Conservation (phyloP, 2,113 vertebrate species). For the Pachyramphus minor region DNA sequence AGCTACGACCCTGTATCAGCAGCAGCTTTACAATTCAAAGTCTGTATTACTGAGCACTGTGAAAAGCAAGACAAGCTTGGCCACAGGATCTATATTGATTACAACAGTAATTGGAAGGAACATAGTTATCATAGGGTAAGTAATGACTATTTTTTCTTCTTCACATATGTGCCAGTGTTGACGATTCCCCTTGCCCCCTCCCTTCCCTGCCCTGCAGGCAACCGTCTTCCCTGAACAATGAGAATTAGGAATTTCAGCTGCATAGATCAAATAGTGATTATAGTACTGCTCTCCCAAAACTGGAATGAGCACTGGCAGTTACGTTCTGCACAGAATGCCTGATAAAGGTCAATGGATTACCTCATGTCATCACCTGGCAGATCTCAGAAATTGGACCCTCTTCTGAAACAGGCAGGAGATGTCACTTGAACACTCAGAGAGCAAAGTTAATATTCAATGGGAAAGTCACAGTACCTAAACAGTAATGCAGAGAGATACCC, state of each 20-base stretch:
- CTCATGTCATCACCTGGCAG: conserved; percentile 47
- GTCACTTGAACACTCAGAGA: neutral
- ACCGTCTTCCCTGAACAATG: neutral
- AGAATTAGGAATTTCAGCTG: conserved; percentile 40
- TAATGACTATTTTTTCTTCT: conserved; percentile 49
- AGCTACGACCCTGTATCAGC: conserved; percentile 28
- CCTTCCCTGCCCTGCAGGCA: conserved; percentile 20
- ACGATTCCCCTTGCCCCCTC: neutral
- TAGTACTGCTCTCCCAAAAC: neutral
- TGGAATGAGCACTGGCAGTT: neutral
- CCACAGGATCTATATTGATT: conserved; percentile 61
- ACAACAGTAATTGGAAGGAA: conserved; percentile 55
- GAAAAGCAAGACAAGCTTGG: conserved; percentile 52
- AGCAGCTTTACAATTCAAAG: conserved; percentile 49
- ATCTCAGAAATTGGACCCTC: conserved; percentile 24
- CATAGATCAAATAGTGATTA: conserved; percentile 49
- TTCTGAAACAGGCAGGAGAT: conserved; percentile 1
- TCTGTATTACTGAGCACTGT: conserved; percentile 18
- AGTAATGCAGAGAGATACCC: conserved; percentile 8
- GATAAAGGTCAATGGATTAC: conserved; percentile 57
- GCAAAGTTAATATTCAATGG: conserved; percentile 7
- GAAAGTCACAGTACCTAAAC: conserved; percentile 14
- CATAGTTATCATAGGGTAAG: conserved; percentile 54
- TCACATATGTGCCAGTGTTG: conserved; percentile 46
- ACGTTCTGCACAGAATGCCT: neutral